These are phyloP conservation scores for Leucophora obtusa DNA, from an alignment of 2,888 invertebrate species.

Conservation along the genomic window DNA sequence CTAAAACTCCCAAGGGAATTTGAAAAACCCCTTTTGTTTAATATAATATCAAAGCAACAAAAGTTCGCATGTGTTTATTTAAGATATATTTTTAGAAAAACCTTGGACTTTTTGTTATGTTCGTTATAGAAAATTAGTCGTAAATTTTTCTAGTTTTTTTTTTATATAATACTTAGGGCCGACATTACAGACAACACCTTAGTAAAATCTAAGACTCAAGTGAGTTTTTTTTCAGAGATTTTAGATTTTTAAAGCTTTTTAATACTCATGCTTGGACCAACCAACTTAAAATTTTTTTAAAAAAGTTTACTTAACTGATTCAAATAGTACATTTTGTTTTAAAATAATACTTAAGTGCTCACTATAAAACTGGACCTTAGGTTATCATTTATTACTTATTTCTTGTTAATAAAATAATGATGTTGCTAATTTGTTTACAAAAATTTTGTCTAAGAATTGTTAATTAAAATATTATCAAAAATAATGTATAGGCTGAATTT, in stretches of 20 bases:
- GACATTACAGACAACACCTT: too few relatives aligned
- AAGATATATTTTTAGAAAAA: background rate
- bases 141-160: background rate
- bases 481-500: background rate
- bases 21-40: background rate
- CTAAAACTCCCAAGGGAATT: background rate
- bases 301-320: too few relatives aligned
- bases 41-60: background rate
- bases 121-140: background rate
- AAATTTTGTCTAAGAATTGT: background rate
- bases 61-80: background rate
- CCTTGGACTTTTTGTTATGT: background rate
- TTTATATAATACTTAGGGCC: background rate
- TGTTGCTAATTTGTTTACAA: background rate
- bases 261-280: too few relatives aligned
- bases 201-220: too few relatives aligned
- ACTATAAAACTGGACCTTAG: too few relatives aligned
- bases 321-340: too few relatives aligned
- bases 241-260: too few relatives aligned
- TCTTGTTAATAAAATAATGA: background rate
- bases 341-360: too few relatives aligned
- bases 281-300: too few relatives aligned
- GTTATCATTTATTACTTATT: too few relatives aligned
- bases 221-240: background rate
- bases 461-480: background rate